phyloP scores from a whole-genome alignment of 2,113 vertebrate genomes.

The Clarias batrachus region DNA sequence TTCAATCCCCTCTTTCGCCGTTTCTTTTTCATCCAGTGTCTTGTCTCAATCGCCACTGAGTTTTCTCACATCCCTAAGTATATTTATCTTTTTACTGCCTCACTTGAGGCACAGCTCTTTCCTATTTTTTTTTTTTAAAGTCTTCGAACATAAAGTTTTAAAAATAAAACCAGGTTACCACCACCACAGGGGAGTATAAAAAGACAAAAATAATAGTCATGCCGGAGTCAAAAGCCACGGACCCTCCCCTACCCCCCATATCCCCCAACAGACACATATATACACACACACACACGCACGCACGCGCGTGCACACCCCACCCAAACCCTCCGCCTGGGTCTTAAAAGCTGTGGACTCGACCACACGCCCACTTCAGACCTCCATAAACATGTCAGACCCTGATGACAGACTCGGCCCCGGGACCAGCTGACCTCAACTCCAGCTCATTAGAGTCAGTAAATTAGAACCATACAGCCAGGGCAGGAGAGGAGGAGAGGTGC shows the following conservation, averaged over 20 bases:
- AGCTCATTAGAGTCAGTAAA: slow-evolving; percentile 79
- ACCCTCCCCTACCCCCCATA: slow-evolving; percentile 65
- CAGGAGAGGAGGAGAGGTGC: slow-evolving; percentile 50
- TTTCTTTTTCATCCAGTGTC: slow-evolving; percentile 8
- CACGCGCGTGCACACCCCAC: slow-evolving; percentile 69
- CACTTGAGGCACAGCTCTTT: slow-evolving; percentile 72
- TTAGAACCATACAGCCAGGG: slow-evolving; percentile 74
- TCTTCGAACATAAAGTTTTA: slow-evolving; percentile 51
- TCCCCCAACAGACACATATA: slow-evolving; percentile 40
- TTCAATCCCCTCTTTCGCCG: slow-evolving; percentile 54
- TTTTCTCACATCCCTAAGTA: slow-evolving; percentile 64
- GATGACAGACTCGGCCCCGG: slow-evolving; percentile 77
- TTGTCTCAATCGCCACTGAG: slow-evolving; percentile 2
- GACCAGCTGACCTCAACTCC: slow-evolving; percentile 80
- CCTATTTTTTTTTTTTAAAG: slow-evolving; percentile 62
- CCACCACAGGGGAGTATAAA: slow-evolving; percentile 69
- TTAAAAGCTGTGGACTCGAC: slow-evolving; percentile 76
- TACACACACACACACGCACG: slow-evolving; percentile 33
- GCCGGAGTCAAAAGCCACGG: slow-evolving; percentile 71
- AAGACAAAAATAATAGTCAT: slow-evolving; percentile 65
- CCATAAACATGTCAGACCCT: slow-evolving; percentile 77
- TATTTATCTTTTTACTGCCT: slow-evolving; percentile 73
- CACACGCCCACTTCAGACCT: slow-evolving; percentile 77
- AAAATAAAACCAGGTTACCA: slow-evolving; percentile 71
- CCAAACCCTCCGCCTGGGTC: slow-evolving; percentile 60